These are phyloP conservation scores for Esox lucius DNA, from an alignment of 2,797 vertebrate genomes.

Conservation along the genomic window DNA sequence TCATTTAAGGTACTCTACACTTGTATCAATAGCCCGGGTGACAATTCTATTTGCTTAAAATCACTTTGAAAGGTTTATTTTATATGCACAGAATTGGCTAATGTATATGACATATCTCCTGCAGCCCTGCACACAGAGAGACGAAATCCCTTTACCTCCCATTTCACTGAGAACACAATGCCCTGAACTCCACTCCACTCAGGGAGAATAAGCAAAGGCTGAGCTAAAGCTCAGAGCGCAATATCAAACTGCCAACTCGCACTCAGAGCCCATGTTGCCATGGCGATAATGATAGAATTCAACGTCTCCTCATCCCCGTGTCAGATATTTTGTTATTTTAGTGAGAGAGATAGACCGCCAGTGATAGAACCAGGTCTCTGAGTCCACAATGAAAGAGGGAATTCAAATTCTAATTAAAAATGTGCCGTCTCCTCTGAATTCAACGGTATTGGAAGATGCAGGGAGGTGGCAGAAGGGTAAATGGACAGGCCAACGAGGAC, in stretches of 20 bases:
- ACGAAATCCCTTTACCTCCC: conserved; percentile 24
- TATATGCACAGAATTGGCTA: conserved; percentile 36
- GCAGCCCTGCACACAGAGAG: conserved; percentile 27
- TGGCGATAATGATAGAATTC: conserved; percentile 65
- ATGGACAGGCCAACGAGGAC: conserved; percentile 34
- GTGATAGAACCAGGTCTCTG: conserved; percentile 37
- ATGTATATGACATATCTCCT: conserved; percentile 42
- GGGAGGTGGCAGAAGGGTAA: conserved; percentile 28
- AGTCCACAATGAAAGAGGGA: conserved; percentile 53
- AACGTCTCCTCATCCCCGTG: conserved; percentile 46
- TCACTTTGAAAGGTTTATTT: conserved; percentile 15
- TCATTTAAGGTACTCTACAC: neutral
- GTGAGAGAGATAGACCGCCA: conserved; percentile 45
- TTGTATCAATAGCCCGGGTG: neutral
- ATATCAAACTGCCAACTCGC: conserved; percentile 51
- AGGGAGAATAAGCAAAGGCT: conserved; percentile 46
- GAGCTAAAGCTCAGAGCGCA: conserved; percentile 50
- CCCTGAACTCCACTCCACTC: conserved; percentile 53
- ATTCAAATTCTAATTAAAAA: conserved; percentile 55
- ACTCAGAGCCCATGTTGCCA: conserved; percentile 65
- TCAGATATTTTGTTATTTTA: conserved; percentile 64
- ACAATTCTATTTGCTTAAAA: neutral
- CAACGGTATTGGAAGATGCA: conserved; percentile 54
- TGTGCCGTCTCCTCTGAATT: conserved; percentile 40
- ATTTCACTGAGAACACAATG: conserved; percentile 53